phyloP scores from a whole-genome alignment of 2,797 vertebrate species.

The Pseudomugil tenellus region DNA sequence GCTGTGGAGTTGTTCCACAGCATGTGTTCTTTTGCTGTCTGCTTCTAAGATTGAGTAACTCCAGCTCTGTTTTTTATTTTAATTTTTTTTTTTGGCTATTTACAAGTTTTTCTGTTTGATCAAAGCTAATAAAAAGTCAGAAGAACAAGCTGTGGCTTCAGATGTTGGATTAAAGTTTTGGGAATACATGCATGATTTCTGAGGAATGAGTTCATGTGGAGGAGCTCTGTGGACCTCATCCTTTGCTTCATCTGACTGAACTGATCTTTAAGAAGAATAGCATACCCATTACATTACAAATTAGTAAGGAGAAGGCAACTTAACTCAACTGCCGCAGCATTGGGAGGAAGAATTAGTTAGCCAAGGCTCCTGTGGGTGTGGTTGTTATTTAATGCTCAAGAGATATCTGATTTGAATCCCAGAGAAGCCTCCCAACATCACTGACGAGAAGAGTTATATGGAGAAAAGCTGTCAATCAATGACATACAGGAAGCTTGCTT shows the following conservation, averaged over 20 bases:
- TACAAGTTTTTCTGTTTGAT: constrained; percentile 71
- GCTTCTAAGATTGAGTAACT: constrained; percentile 33
- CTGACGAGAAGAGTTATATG: constrained; percentile 48
- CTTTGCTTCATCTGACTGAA: constrained; percentile 54
- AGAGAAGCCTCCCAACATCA: constrained; percentile 61
- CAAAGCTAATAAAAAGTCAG: constrained; percentile 65
- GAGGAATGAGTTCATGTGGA: constrained; percentile 66
- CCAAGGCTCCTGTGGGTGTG: constrained; percentile 66
- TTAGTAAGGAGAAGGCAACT: not conserved
- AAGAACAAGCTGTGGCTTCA: constrained; percentile 44
- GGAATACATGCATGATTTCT: constrained; percentile 48
- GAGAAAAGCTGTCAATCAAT: constrained; percentile 62
- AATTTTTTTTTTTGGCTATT: constrained; percentile 65
- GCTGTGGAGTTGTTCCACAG: constrained; percentile 43
- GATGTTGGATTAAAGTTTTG: constrained; percentile 59
- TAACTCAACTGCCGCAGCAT: constrained; percentile 45
- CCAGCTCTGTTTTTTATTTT: constrained; percentile 50
- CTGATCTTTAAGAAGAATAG: constrained; percentile 59
- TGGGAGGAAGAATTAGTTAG: constrained; percentile 40
- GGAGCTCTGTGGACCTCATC: constrained; percentile 20
- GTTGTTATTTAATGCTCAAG: constrained; percentile 42
- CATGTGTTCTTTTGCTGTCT: constrained; percentile 57
- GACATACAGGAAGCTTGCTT: constrained; percentile 63
- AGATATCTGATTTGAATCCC: constrained; percentile 51
- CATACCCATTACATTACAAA: constrained; percentile 25